These are phyloP conservation scores for Lytechinus pictus DNA, from an alignment of 35 echinoderm and acorn worm species.

Conservation along the genomic window DNA sequence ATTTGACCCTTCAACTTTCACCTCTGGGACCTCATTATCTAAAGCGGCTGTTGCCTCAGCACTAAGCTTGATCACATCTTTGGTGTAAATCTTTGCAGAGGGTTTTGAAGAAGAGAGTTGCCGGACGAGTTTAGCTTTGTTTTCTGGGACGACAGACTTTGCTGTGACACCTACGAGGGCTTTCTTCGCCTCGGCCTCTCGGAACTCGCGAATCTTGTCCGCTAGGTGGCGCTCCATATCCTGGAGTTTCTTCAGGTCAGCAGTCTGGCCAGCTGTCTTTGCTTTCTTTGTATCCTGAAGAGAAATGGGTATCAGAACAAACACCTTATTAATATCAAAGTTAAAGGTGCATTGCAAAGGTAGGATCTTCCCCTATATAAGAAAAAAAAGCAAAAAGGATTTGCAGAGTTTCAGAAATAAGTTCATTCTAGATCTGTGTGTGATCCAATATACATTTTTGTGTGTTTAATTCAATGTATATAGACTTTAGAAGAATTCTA, in stretches of 20 bases:
- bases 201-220: slow-evolving; percentile 59
- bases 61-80: slow-evolving; percentile 58
- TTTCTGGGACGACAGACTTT: slow-evolving; percentile 6
- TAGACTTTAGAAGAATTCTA: no score
- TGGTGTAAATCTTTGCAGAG: slow-evolving; percentile 49
- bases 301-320: background rate
- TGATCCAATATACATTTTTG: no score
- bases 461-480: no score
- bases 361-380: no score
- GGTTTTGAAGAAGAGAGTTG: slow-evolving; percentile 47
- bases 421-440: no score
- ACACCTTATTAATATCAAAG: no score
- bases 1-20: slow-evolving; percentile 35
- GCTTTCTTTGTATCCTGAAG: slow-evolving; percentile 6
- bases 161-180: background rate
- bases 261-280: slow-evolving; percentile 15
- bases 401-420: no score
- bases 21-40: slow-evolving; percentile 59
- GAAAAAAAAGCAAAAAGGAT: no score
- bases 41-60: slow-evolving; percentile 57
- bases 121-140: slow-evolving; percentile 20
- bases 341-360: no score
- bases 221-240: slow-evolving; percentile 70
- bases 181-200: slow-evolving; percentile 37
- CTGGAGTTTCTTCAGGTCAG: slow-evolving; percentile 70